Percentiles rank a stretch among this genome's conserved stretches.
phyloP scores from a whole-genome alignment of 2,113 vertebrate genomes.

The Seriola quinqueradiata region DNA sequence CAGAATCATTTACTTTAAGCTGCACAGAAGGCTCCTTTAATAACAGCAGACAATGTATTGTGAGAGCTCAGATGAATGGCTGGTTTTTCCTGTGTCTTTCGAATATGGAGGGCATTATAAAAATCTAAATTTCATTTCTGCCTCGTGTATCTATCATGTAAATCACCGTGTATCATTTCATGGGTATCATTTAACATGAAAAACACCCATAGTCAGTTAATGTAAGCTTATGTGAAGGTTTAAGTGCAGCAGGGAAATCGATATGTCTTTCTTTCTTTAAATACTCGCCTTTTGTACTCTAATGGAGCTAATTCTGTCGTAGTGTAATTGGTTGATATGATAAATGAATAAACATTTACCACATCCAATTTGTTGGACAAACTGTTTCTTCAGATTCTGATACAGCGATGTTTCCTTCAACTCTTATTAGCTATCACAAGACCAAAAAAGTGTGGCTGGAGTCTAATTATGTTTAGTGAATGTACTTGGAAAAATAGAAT shows the following conservation, averaged over 20 bases:
- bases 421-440: constrained; percentile 59
- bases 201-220: constrained; percentile 50
- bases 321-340: constrained; percentile 79
- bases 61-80: constrained; percentile 83
- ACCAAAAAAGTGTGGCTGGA: constrained; percentile 32
- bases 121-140: constrained; percentile 80
- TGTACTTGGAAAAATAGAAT: constrained; percentile 9
- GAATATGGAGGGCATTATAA: constrained; percentile 75
- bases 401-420: constrained; percentile 65
- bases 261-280: constrained; percentile 61
- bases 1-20: constrained; percentile 86
- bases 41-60: constrained; percentile 77
- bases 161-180: constrained; percentile 42
- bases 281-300: constrained; percentile 56
- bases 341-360: constrained; percentile 77
- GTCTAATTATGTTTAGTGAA: constrained; percentile 48
- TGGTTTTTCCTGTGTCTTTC: constrained; percentile 68
- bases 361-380: constrained; percentile 81
- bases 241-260: constrained; percentile 44
- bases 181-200: constrained; percentile 62
- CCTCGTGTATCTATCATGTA: constrained; percentile 65
- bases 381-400: constrained; percentile 77
- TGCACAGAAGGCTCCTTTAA: constrained; percentile 81
- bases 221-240: constrained; percentile 47
- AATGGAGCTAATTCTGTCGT: constrained; percentile 78